These are phyloP conservation scores for Polyergus mexicanus DNA, from an alignment of 1,140 invertebrate species.

Conservation along the genomic window DNA sequence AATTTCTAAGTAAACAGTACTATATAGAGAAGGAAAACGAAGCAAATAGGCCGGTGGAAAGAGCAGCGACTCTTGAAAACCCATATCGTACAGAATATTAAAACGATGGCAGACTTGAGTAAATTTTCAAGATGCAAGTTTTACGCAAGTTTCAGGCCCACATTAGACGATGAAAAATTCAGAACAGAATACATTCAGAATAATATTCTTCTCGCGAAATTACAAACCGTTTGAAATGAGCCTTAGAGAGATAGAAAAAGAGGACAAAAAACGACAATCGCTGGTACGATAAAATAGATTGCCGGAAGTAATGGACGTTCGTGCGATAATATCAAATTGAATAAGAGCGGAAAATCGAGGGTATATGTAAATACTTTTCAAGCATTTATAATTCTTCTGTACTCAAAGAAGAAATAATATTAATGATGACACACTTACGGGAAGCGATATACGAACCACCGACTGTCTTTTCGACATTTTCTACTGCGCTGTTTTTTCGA, in stretches of 20 bases:
- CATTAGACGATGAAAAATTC: background rate
- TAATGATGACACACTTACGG: constrained; percentile 71
- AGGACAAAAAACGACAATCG: constrained; percentile 4
- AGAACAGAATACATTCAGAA: background rate
- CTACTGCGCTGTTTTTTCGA: constrained; percentile 76
- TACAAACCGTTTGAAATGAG: constrained; percentile 1
- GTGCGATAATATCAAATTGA: constrained; percentile 28
- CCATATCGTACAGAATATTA: background rate
- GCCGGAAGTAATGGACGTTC: constrained; percentile 10
- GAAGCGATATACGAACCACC: constrained; percentile 85
- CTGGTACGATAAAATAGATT: constrained; percentile 20
- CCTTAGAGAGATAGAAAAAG: background rate
- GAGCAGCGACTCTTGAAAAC: background rate
- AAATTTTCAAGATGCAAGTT: constrained; percentile 20
- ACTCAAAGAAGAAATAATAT: constrained; percentile 42
- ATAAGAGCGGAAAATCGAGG: constrained; percentile 9
- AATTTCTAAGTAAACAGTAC: constrained; percentile 29
- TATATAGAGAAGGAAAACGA: background rate
- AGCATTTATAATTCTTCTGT: background rate
- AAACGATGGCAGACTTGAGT: background rate
- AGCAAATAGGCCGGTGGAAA: constrained; percentile 23
- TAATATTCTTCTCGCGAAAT: background rate
- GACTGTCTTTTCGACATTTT: constrained; percentile 86
- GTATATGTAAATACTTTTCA: constrained; percentile 18
- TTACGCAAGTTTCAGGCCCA: constrained; percentile 7